Conservation (phyloP, 1,140 invertebrate species). For the Hyphantria cunea region DNA sequence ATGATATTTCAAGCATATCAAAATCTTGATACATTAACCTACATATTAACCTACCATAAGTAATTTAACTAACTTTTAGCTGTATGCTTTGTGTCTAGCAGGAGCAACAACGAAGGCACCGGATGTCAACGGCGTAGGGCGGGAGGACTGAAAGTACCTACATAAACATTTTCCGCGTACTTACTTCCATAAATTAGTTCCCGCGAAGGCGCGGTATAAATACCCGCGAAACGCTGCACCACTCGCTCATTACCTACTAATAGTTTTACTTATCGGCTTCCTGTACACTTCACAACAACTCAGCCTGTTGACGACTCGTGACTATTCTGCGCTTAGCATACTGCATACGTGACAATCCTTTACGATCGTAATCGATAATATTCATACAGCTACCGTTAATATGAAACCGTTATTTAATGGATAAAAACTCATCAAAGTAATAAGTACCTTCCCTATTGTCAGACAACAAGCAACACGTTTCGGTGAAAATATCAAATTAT, state of each 20-base stretch:
- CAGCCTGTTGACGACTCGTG: conserved; percentile 27
- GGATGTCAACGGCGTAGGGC: conserved; percentile 64
- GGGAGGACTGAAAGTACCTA: conserved; percentile 50
- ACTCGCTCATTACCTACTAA: conserved; percentile 66
- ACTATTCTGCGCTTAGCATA: conserved; percentile 11
- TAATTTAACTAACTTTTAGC: too few relatives aligned
- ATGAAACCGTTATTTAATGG: conserved; percentile 12
- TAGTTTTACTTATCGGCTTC: conserved; percentile 68
- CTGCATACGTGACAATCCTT: background rate
- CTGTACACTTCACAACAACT: conserved; percentile 44
- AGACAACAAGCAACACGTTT: conserved; percentile 43
- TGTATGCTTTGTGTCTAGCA: too few relatives aligned
- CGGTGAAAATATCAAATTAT: conserved; percentile 66
- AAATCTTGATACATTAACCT: too few relatives aligned
- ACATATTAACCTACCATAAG: too few relatives aligned
- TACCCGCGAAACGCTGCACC: conserved; percentile 61
- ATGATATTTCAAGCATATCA: too few relatives aligned
- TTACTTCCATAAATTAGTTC: conserved; percentile 80
- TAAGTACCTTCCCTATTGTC: conserved; percentile 50
- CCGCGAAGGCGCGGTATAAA: conserved; percentile 74
- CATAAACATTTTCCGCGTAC: conserved; percentile 80
- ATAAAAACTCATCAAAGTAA: conserved; percentile 61
- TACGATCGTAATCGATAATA: conserved; percentile 12
- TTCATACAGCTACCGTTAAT: conserved; percentile 22
- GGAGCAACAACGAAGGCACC: conserved; percentile 36